Evolutionary conservation across 2,113 vertebrate species (phyloP).

Genomic region (Uria aalge): DNA sequence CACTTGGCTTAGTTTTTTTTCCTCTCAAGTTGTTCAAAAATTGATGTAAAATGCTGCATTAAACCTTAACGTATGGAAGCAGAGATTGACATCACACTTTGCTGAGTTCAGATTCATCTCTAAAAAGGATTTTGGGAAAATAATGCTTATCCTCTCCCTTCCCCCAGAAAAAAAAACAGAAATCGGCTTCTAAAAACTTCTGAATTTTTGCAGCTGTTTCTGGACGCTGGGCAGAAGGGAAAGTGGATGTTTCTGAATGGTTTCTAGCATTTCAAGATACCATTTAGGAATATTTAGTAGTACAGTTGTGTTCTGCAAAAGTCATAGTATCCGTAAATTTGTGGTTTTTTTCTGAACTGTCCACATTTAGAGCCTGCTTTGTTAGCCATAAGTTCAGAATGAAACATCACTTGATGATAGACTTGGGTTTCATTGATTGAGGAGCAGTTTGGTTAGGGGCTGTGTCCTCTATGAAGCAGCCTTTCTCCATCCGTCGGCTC

Average conservation of each 20-base stretch:
- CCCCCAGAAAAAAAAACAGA: not conserved
- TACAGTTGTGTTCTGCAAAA: not conserved
- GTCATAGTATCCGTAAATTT: not conserved
- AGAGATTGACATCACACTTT: not conserved
- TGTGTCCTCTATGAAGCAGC: not conserved
- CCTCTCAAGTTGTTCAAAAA: not conserved
- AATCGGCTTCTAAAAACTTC: not conserved
- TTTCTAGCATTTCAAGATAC: not conserved
- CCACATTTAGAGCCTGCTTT: not conserved
- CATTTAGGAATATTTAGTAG: not conserved
- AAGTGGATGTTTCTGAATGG: not conserved
- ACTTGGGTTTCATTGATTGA: not conserved
- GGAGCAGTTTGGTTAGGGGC: not conserved
- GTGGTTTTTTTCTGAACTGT: not conserved
- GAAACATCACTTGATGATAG: not conserved
- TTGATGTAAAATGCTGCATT: not conserved
- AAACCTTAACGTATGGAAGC: not conserved
- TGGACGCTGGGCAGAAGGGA: not conserved
- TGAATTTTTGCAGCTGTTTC: not conserved
- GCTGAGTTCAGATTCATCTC: not conserved
- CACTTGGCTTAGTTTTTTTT: not conserved
- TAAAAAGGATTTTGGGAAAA: not conserved
- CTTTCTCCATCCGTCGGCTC: not conserved
- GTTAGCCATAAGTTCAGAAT: not conserved
- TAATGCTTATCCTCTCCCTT: not conserved